A percentile compares a stretch with the other conserved stretches of the same genome.
These are phyloP conservation scores for Sycophaga agraensis DNA, from an alignment of 1,140 invertebrate species.

Conservation along the genomic window DNA sequence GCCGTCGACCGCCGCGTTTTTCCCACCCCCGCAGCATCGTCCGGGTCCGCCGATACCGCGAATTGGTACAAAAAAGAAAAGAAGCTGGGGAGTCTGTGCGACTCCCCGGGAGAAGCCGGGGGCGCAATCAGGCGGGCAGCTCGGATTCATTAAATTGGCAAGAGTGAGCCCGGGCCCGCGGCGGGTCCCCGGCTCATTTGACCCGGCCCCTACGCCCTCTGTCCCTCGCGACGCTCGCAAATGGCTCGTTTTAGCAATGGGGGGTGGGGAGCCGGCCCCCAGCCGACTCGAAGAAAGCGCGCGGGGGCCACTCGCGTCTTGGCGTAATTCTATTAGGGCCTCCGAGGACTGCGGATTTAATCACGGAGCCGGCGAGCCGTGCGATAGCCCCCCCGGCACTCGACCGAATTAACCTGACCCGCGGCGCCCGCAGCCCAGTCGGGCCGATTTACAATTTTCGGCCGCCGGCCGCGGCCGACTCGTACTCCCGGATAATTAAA, in stretches of 20 bases:
- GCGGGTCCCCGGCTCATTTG: too few relatives aligned
- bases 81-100: too few relatives aligned
- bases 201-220: too few relatives aligned
- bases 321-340: conserved; percentile 56
- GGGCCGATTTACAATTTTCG: too few relatives aligned
- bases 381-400: conserved; percentile 44
- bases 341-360: conserved; percentile 55
- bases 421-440: too few relatives aligned
- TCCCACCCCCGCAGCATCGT: too few relatives aligned
- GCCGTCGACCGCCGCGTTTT: too few relatives aligned
- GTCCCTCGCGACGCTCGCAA: conserved; percentile 41
- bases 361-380: conserved; percentile 51
- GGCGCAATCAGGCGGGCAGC: background rate
- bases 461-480: too few relatives aligned
- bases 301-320: conserved; percentile 41
- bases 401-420: conserved; percentile 46
- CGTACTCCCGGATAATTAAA: too few relatives aligned
- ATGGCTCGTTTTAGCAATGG: conserved; percentile 60
- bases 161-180: background rate
- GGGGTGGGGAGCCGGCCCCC: conserved; percentile 47
- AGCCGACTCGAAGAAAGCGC: conserved; percentile 17
- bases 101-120: background rate
- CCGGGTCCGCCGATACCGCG: too few relatives aligned
- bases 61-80: too few relatives aligned
- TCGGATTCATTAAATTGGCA: conserved; percentile 20